Conservation (phyloP, 2,797 vertebrate genomes). For the Schizopygopsis malacanthus region DNA sequence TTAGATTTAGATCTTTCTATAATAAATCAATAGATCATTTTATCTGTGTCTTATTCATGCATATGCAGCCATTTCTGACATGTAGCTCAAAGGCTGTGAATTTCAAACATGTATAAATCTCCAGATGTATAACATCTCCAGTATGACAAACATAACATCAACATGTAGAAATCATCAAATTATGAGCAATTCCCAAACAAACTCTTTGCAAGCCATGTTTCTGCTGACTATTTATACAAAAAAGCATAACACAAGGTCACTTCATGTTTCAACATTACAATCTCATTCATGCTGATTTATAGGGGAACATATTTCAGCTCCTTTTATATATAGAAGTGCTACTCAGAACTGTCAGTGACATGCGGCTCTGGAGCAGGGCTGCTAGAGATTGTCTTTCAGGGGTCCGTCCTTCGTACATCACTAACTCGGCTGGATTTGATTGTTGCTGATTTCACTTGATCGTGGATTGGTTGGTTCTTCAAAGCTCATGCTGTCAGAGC, state of each 20-base stretch:
- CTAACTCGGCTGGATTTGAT: no score
- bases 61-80: background rate
- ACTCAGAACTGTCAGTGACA: slow-evolving; percentile 66
- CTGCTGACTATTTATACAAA: background rate
- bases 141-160: background rate
- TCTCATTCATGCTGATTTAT: slow-evolving; percentile 52
- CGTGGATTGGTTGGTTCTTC: no score
- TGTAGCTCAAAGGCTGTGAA: background rate
- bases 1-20: background rate
- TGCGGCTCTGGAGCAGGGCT: slow-evolving; percentile 47
- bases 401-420: no score
- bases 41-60: background rate
- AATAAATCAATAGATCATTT: background rate
- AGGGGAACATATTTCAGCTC: slow-evolving; percentile 33
- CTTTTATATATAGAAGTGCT: slow-evolving; percentile 68
- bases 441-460: no score
- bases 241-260: background rate
- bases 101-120: background rate
- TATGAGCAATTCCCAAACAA: background rate
- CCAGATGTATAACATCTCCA: background rate
- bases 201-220: background rate
- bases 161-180: background rate
- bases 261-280: slow-evolving; percentile 27
- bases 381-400: slow-evolving; percentile 59
- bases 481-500: no score